Evolutionary conservation across 2,888 invertebrate genomes (phyloP).

Genomic region (Metalampra italica): DNA sequence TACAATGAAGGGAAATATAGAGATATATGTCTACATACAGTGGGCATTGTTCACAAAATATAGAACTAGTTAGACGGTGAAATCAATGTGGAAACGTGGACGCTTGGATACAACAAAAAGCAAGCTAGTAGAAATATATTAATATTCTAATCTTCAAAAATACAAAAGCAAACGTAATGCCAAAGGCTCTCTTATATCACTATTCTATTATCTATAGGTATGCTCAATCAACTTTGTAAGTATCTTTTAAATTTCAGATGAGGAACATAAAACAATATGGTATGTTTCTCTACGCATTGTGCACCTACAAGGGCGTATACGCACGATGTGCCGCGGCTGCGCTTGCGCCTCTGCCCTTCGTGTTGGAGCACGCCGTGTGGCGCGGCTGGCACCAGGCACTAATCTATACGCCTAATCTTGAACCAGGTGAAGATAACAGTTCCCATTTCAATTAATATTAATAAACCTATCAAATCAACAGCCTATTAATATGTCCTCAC

Average conservation of each 20-base stretch:
- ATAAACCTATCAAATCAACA: background rate
- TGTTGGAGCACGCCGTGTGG: constrained; percentile 74
- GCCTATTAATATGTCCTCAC: too few relatives aligned
- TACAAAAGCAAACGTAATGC: too few relatives aligned
- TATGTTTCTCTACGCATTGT: background rate
- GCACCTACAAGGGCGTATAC: constrained; percentile 1
- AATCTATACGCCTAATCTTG: constrained; percentile 56
- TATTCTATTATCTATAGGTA: too few relatives aligned
- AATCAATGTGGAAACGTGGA: too few relatives aligned
- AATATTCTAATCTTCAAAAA: too few relatives aligned
- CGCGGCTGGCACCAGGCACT: constrained; percentile 74
- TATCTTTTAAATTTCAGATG: background rate
- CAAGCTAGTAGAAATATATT: too few relatives aligned
- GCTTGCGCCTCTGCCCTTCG: constrained; percentile 52
- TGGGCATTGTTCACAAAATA: too few relatives aligned
- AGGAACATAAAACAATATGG: background rate
- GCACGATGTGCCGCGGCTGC: constrained; percentile 33
- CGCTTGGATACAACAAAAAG: too few relatives aligned
- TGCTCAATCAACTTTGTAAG: too few relatives aligned
- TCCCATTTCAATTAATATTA: background rate
- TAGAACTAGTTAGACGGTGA: too few relatives aligned
- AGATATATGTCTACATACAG: too few relatives aligned
- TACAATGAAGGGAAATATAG: background rate
- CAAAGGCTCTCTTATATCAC: too few relatives aligned
- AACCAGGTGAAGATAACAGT: constrained; percentile 35